Base-by-base conservation (phyloP, 2,797 vertebrate genomes). In the Pseudochaenichthys georgianus region DNA sequence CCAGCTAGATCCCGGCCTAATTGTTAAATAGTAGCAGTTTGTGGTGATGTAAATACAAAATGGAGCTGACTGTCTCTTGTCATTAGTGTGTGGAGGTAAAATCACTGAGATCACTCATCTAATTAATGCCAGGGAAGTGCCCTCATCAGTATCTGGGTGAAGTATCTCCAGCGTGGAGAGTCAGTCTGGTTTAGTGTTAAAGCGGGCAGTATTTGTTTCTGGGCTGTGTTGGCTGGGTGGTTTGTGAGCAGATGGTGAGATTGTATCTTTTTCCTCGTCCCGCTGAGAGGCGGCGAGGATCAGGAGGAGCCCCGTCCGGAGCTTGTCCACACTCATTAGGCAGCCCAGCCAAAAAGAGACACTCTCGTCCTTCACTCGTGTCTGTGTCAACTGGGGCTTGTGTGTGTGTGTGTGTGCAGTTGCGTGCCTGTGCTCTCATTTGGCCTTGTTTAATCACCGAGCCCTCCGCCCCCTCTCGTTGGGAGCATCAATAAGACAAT, bases 311-410 rank as follows among this genome's bases (percentile, higher is more conserved):
- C 78, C 72, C 80, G 43, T 80, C 84, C 70, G 70, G 75, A 81
- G 75, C 84, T 47, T 85, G 88, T 93, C 88, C 70, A 70, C 77
- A 68, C 59, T 87, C 80, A 91, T 93, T 89, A 88, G 69, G 46
- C 82, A 69, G 70, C 64, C 62, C 0, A 67, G 67, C 53, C 78
- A 77, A 76, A 87, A 60, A 82, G 64, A 84, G 64, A 84, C 62
- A 57, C 68, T 64, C 64, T 72, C 48, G 9, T 73, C 60, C 72
- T 61, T 41, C 53, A 57, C 66, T 38, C 42, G 77, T 77, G 78
- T 75, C 43, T 63, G 42, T 67, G 57, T 73, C 41, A 52, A 10
- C 43, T 68, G 70, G 34, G 17, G 11, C 9, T 10, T 4, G 16
- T 46, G 50, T n/a, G 16, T 15, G 54, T 19, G 43, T 46, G 21